phyloP scores from a whole-genome alignment of 2,113 vertebrate genomes.

The Hyla sarda region DNA sequence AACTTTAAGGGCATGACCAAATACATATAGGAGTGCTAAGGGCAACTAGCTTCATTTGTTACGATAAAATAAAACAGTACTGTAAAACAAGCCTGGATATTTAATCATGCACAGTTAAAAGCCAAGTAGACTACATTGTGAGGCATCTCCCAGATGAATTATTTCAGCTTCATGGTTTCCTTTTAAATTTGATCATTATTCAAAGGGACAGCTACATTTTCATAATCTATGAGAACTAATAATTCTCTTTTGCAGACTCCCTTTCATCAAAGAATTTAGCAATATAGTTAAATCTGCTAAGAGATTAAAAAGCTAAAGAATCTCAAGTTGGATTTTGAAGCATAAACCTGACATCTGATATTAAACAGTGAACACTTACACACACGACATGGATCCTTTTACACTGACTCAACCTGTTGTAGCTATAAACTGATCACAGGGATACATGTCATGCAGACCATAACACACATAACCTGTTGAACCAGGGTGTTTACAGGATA shows the following conservation, averaged over 20 bases:
- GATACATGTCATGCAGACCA: background rate
- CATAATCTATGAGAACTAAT: conserved; percentile 37
- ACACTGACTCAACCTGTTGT: conserved; percentile 22
- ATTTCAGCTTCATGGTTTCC: conserved; percentile 31
- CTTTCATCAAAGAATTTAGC: conserved; percentile 50
- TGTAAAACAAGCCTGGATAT: conserved; percentile 17
- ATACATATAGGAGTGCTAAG: background rate
- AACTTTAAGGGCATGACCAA: conserved; percentile 17
- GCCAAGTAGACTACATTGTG: background rate
- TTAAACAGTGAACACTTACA: conserved; percentile 39
- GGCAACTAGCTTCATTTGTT: conserved; percentile 1
- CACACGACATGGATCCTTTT: conserved; percentile 29
- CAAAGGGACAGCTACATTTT: conserved; percentile 18
- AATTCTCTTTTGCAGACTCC: conserved; percentile 38
- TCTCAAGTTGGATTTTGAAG: conserved; percentile 21
- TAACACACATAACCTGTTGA: background rate
- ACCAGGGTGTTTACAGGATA: background rate
- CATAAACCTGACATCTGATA: conserved; percentile 49
- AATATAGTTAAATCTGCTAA: conserved; percentile 39
- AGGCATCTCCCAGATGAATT: conserved; percentile 24
- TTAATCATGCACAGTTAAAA: conserved; percentile 14
- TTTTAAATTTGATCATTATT: conserved; percentile 37
- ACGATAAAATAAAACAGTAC: conserved; percentile 4
- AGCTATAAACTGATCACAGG: background rate
- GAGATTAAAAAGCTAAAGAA: conserved; percentile 48